A percentile compares a stretch with the other conserved stretches of the same genome.
Evolutionary conservation across 2,888 invertebrate genomes (phyloP).

Genomic region (Orchestes rusci): DNA sequence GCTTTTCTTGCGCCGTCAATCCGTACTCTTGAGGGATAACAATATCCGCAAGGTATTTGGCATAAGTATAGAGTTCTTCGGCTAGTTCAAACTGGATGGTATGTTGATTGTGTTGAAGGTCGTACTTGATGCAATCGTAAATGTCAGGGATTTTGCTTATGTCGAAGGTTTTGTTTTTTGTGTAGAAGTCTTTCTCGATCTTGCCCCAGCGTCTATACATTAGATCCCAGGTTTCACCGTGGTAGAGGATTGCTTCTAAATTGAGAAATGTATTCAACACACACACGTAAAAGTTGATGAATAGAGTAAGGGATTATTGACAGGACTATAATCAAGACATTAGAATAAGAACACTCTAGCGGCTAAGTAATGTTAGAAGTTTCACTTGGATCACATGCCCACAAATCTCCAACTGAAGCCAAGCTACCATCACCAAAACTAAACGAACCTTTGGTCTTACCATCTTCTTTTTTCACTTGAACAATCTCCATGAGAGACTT

Average conservation of each 20-base stretch:
- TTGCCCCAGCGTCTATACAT: conserved; percentile 98
- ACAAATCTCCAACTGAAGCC: too few species aligned
- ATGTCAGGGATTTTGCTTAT: conserved; percentile 99
- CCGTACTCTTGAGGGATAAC: conserved; percentile 99
- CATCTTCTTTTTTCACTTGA: conserved; percentile 76
- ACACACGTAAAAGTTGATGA: too few species aligned
- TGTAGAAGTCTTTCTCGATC: conserved; percentile 95
- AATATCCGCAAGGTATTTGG: conserved; percentile 96
- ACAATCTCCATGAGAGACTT: conserved; percentile 81
- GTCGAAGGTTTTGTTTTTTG: conserved; percentile 87
- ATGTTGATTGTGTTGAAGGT: conserved; percentile 95
- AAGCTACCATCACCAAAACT: too few species aligned
- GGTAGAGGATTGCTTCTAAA: conserved; percentile 85
- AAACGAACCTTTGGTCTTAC: conserved; percentile 69
- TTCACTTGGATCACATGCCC: too few species aligned
- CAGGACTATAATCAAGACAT: too few species aligned
- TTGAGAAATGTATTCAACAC: conserved; percentile 4
- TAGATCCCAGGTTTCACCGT: conserved; percentile 98
- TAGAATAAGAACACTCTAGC: too few species aligned
- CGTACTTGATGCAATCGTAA: conserved; percentile 99
- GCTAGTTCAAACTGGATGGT: conserved; percentile 88
- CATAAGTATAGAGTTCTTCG: conserved; percentile 88
- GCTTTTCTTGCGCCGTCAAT: conserved; percentile 87
- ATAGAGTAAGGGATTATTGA: neutral
- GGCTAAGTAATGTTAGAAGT: too few species aligned